Conservation (phyloP, 2,113 vertebrate species). For the Anser cygnoides region DNA sequence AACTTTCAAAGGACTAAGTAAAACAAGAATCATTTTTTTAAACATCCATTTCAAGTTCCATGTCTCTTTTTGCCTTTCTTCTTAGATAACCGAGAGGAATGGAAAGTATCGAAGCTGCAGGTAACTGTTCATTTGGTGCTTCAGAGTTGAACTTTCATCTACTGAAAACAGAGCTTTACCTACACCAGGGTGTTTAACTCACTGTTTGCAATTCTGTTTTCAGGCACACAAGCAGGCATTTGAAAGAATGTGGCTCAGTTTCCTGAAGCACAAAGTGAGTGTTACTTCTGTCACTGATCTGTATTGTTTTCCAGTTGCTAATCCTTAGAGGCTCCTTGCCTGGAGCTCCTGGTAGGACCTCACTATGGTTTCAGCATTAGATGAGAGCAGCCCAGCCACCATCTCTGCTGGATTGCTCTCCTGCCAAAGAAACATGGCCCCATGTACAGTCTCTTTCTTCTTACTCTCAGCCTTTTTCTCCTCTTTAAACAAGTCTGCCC, state of each 20-base stretch:
- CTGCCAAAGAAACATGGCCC: background rate
- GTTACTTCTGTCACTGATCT: too few species aligned
- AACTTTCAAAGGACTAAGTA: background rate
- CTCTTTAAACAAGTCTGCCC: background rate
- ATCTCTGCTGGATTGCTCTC: background rate
- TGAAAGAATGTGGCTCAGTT: conserved; percentile 91
- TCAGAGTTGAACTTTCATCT: background rate
- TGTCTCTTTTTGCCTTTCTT: background rate
- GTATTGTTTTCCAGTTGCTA: background rate
- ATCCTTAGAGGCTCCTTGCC: background rate
- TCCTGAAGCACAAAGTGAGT: conserved; percentile 90
- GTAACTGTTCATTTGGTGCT: conserved; percentile 65
- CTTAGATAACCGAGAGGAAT: conserved; percentile 78
- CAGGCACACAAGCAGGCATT: conserved; percentile 91
- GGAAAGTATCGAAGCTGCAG: conserved; percentile 88
- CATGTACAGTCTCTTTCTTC: background rate
- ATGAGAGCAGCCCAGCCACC: background rate
- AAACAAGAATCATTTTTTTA: background rate
- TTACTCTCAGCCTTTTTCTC: background rate
- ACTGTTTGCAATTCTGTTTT: background rate
- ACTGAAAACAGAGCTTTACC: background rate
- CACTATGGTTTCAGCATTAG: background rate
- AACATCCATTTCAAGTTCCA: background rate
- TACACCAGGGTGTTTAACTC: background rate
- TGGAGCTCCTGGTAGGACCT: background rate